Conservation (phyloP, 2,888 invertebrate species). For the Noctua fimbriata region DNA sequence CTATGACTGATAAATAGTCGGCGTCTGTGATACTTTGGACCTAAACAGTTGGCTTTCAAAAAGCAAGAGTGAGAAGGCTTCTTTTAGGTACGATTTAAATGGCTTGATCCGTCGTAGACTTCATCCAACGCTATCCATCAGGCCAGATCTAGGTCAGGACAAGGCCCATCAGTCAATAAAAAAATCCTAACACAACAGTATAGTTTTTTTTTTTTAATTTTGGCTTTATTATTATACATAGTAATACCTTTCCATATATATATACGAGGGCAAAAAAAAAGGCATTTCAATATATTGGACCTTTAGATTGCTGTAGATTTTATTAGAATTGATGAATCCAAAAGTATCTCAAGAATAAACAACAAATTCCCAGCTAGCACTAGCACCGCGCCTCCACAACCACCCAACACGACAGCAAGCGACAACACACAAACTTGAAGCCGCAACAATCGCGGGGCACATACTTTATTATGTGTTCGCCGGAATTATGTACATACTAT, state of each 20-base stretch:
- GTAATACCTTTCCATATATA: not conserved
- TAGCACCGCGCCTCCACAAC: constrained; percentile 17
- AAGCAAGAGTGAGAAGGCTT: not conserved
- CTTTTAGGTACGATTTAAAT: not conserved
- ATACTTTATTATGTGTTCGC: constrained; percentile 61
- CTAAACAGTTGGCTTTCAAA: not conserved
- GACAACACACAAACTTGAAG: constrained; percentile 67
- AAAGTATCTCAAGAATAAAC: not conserved
- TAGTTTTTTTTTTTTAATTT: too few relatives aligned
- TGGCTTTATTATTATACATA: not conserved
- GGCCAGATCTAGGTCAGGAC: not conserved
- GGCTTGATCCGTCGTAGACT: not conserved
- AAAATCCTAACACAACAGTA: not conserved
- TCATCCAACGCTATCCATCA: not conserved
- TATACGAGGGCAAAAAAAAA: not conserved
- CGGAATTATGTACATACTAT: constrained; percentile 50
- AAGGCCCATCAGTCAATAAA: not conserved
- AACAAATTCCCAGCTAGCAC: constrained; percentile 19
- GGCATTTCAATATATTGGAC: not conserved
- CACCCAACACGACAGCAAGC: constrained; percentile 58
- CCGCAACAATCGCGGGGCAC: constrained; percentile 67
- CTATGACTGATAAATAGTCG: not conserved
- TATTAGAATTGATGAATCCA: not conserved
- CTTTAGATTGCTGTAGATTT: not conserved
- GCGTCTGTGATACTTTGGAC: not conserved